phyloP scores from a whole-genome alignment of 2,888 invertebrate genomes.

The Tanytarsus gracilentus region DNA sequence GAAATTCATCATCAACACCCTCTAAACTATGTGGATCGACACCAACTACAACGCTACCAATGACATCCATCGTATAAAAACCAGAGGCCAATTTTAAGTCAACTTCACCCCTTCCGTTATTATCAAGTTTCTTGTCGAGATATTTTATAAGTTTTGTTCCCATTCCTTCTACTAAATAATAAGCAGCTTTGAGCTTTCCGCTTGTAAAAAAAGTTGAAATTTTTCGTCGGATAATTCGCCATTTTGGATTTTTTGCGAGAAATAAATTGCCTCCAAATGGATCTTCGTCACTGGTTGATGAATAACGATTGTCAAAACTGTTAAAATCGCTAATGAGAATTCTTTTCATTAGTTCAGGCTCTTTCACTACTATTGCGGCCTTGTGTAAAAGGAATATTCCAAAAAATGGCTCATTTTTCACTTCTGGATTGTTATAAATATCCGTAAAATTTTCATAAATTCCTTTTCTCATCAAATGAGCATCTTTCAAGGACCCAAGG shows the following conservation, averaged over 20 bases:
- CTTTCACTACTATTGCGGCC: background rate
- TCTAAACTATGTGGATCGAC: constrained; percentile 37
- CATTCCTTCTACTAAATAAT: background rate
- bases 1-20: constrained; percentile 38
- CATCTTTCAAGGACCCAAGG: background rate
- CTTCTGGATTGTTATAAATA: background rate
- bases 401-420: background rate
- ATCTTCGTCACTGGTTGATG: constrained; percentile 38
- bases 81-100: background rate
- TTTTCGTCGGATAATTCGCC: constrained; percentile 43
- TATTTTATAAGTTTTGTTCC: background rate
- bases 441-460: background rate
- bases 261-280: constrained; percentile 40
- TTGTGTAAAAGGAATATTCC: background rate
- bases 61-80: constrained; percentile 37
- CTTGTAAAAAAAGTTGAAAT: background rate
- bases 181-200: background rate
- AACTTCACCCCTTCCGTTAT: background rate
- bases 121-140: background rate
- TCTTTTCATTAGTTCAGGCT: background rate
- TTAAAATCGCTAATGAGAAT: background rate
- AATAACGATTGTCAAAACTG: background rate
- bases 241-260: constrained; percentile 42
- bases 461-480: background rate
- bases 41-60: constrained; percentile 39